Conservation (phyloP, 2,797 vertebrate genomes). For the Prionace glauca region DNA sequence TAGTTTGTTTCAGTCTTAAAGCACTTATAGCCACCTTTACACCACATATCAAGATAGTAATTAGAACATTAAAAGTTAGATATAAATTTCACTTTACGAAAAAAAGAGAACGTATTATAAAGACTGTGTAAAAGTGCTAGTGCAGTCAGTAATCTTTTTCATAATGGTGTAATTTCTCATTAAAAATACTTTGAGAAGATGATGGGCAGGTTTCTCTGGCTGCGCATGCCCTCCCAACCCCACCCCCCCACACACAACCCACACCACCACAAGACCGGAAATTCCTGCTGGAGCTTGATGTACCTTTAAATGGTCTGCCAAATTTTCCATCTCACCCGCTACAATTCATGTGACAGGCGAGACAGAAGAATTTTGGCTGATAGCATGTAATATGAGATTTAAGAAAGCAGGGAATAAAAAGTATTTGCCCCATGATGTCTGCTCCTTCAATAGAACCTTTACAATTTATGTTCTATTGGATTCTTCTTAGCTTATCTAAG, state of each 20-base stretch:
- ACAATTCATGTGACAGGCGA: too few relatives aligned
- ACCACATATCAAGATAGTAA: neutral
- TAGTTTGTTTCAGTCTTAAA: neutral
- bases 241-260: too few relatives aligned
- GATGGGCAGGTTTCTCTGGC: too few relatives aligned
- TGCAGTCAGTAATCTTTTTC: neutral
- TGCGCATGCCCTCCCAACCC: too few relatives aligned
- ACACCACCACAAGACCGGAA: too few relatives aligned
- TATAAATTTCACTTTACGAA: neutral
- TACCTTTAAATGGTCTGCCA: too few relatives aligned
- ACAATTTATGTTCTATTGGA: neutral
- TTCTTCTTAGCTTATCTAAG: neutral
- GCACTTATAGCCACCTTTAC: neutral
- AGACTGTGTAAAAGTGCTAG: neutral
- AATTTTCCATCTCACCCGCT: too few relatives aligned
- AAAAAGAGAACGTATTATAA: neutral
- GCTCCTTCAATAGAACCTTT: neutral
- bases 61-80: neutral
- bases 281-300: too few relatives aligned
- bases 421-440: neutral
- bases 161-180: neutral
- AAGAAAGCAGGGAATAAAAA: neutral
- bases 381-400: neutral
- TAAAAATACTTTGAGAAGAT: neutral
- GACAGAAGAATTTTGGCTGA: too few relatives aligned